Percentiles rank a stretch among this genome's conserved stretches.
These are phyloP conservation scores for Microtus obscurus DNA, from an alignment of 2,797 vertebrate species.

Conservation along the genomic window DNA sequence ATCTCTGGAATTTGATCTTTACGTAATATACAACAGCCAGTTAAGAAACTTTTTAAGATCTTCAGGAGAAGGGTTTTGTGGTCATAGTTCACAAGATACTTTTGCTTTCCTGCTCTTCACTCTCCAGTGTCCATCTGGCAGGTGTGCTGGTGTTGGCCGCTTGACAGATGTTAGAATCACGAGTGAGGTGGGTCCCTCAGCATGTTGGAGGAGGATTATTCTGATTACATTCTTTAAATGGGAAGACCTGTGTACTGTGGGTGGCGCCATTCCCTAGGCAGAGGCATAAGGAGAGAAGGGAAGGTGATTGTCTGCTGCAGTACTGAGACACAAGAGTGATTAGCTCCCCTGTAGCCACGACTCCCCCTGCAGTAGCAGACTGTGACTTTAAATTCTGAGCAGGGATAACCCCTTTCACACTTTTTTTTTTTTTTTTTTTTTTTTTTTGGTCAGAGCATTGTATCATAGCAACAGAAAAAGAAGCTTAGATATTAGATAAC, in stretches of 20 bases:
- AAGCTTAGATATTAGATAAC: slow-evolving; percentile 14
- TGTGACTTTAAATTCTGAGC: neutral
- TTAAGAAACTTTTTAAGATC: neutral
- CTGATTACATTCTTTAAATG: neutral
- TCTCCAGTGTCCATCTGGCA: neutral
- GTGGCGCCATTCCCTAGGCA: neutral
- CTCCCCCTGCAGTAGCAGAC: no score
- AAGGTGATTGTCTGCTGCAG: neutral
- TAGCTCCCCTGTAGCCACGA: neutral
- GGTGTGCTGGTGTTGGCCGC: neutral
- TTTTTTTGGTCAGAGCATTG: neutral
- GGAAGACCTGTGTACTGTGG: neutral
- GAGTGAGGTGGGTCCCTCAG: neutral
- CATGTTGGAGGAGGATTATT: neutral
- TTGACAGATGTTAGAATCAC: neutral
- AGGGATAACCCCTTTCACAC: neutral
- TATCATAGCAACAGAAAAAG: neutral
- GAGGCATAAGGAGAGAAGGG: neutral
- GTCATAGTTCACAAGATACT: neutral
- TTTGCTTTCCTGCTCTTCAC: neutral
- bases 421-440: neutral
- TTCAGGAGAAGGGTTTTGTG: slow-evolving; percentile 2
- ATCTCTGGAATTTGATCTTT: neutral
- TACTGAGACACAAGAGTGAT: neutral
- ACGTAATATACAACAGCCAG: neutral